Evolutionary conservation across 2,888 invertebrate species (phyloP).

Genomic region (Brachyopa scutellaris): DNA sequence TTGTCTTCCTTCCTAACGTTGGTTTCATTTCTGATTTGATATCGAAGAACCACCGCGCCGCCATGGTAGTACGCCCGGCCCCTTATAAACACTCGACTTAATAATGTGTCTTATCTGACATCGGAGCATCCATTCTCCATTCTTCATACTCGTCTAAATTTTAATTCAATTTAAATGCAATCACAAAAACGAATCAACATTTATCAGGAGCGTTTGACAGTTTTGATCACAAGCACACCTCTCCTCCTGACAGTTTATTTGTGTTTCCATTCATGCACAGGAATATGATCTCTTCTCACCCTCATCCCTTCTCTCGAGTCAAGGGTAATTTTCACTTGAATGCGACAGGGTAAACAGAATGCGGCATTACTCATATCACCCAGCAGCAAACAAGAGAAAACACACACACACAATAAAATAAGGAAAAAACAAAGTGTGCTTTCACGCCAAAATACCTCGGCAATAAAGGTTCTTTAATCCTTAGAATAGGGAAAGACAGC

Average conservation of each 20-base stretch:
- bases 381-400: constrained; percentile 4
- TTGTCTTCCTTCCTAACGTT: too few species aligned
- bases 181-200: constrained; percentile 62
- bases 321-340: constrained; percentile 58
- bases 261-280: constrained; percentile 1
- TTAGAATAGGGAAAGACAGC: constrained; percentile 28
- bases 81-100: constrained; percentile 18
- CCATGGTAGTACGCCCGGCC: too few species aligned
- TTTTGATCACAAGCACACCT: constrained; percentile 42
- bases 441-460: constrained; percentile 21
- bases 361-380: constrained; percentile 47
- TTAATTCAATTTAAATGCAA: constrained; percentile 69
- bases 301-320: constrained; percentile 31
- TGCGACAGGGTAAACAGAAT: constrained; percentile 56
- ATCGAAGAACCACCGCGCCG: too few species aligned
- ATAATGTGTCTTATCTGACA: constrained; percentile 23
- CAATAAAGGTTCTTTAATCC: constrained; percentile 51
- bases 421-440: constrained; percentile 7
- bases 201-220: constrained; percentile 59
- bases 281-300: neutral
- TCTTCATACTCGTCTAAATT: constrained; percentile 27
- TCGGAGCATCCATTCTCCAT: constrained; percentile 14
- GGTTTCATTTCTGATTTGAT: too few species aligned
- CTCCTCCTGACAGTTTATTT: neutral
- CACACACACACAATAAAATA: neutral